Conservation (phyloP, 1,140 invertebrate species). For the Idris sp. region DNA sequence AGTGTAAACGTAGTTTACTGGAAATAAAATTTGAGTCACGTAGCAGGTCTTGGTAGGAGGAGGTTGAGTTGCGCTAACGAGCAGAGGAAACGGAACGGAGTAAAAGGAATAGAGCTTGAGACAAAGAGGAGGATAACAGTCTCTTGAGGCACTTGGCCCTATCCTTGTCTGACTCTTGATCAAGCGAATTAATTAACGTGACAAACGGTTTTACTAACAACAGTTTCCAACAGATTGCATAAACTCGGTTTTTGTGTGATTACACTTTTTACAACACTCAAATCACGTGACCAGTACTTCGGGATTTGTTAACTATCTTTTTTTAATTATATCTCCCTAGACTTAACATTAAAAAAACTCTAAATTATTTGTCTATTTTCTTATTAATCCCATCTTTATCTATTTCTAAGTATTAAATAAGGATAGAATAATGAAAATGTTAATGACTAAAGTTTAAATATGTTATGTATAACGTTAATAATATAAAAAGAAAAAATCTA, state of each 20-base stretch:
- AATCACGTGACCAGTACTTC: constrained; percentile 52
- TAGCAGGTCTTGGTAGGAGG: constrained; percentile 67
- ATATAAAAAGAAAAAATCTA: too few relatives aligned
- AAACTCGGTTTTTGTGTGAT: constrained; percentile 24
- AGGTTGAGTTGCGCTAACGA: constrained; percentile 71
- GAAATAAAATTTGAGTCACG: constrained; percentile 77
- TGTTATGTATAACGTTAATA: too few relatives aligned
- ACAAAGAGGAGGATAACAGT: constrained; percentile 52
- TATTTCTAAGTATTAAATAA: too few relatives aligned
- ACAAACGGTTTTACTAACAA: constrained; percentile 54
- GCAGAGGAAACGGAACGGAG: constrained; percentile 65
- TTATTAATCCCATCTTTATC: not conserved
- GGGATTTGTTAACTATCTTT: constrained; percentile 27
- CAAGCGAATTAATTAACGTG: constrained; percentile 60
- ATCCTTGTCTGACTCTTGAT: constrained; percentile 57
- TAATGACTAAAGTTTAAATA: too few relatives aligned
- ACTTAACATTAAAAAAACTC: too few relatives aligned
- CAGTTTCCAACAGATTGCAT: constrained; percentile 39
- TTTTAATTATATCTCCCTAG: not conserved
- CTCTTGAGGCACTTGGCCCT: constrained; percentile 59
- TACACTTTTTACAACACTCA: constrained; percentile 44
- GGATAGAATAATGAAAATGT: too few relatives aligned
- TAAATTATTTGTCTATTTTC: too few relatives aligned
- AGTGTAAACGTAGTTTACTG: constrained; percentile 65
- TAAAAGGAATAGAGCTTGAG: constrained; percentile 52